These are phyloP conservation scores for Nesidiocoris tenuis DNA, from an alignment of 2,888 invertebrate species.

Conservation along the genomic window DNA sequence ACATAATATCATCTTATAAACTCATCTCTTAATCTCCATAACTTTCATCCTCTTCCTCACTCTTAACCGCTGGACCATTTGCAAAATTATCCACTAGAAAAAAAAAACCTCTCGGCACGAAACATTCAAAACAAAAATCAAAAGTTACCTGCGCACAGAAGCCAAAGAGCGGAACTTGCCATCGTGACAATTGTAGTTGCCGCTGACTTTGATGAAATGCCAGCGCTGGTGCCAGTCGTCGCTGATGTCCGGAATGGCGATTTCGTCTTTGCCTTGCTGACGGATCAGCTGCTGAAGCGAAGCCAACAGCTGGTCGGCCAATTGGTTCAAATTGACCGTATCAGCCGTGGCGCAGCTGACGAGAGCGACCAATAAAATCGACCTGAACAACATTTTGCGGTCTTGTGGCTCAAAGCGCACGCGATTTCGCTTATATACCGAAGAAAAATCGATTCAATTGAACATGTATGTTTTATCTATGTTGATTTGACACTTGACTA, in stretches of 20 bases:
- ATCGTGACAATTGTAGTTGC: slow-evolving; percentile 42
- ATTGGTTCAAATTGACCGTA: slow-evolving; percentile 44
- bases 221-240: slow-evolving; percentile 45
- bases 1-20: too few relatives aligned
- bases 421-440: too few relatives aligned
- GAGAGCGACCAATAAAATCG: slow-evolving; percentile 5
- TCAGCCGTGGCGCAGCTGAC: slow-evolving; percentile 28
- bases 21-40: too few relatives aligned
- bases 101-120: too few relatives aligned
- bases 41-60: too few relatives aligned
- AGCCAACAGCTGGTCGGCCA: slow-evolving; percentile 44
- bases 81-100: too few relatives aligned
- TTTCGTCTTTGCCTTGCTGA: slow-evolving; percentile 31
- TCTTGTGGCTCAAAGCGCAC: too few relatives aligned
- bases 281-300: slow-evolving; percentile 29
- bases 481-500: too few relatives aligned
- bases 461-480: too few relatives aligned
- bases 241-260: slow-evolving; percentile 31
- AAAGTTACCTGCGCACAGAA: slow-evolving; percentile 29
- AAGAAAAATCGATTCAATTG: too few relatives aligned
- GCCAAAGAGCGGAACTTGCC: slow-evolving; percentile 42
- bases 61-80: too few relatives aligned
- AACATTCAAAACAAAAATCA: too few relatives aligned
- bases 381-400: slow-evolving; percentile 25
- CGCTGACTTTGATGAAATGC: slow-evolving; percentile 44